Evolutionary conservation across 1,140 invertebrate genomes (phyloP), one percentile per base, ranked within the genome.

Genomic region (Drosophila parvula): DNA sequence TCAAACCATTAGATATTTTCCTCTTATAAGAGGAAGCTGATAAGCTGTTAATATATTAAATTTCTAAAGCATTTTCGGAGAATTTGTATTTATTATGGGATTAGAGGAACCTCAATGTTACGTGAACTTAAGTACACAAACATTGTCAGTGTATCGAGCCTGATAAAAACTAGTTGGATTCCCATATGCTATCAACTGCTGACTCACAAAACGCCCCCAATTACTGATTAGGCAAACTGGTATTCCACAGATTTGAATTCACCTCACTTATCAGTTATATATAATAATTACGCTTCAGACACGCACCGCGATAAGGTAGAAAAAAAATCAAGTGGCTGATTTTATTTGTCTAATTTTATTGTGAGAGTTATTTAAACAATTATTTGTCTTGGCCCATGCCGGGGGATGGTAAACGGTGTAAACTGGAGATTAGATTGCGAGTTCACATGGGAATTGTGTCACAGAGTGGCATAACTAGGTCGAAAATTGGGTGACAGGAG

Each of bases 181-280:
- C 55, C 53, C 61, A 34, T 7, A 10, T 65, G 28, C 16, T 75
- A 74, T 64, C 71, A 41, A 32, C 9, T 18, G 38, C 53, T 77
- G 73, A 76, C 43, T 77, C 74, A 77, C 41, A 32, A 32, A 11
- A 60, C 63, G 62, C 62, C 63, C 73, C 74, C 55, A 76, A 74
- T 55, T 60, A 48, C 47, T 76, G 73, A 77, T 65, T 68, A 28
- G 47, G 36, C 41, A 16, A 60, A 36, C 16, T 47, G 63, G 47
- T 76, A 53, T 67, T 76, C 62, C 55, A 51, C 43, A 51, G 47
- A 53, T 67, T 67, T 76, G 18, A 40, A 10, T 61, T 51, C 30
- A 30, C 43, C 36, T 27, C 9, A 11, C 57, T 59, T 76, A 77
- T 77, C 74, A 77, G 63, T 60, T 58, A 55, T 74, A 74, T 40